Evolutionary conservation across 2,888 invertebrate genomes (phyloP), one percentile per base, ranked within the genome.

Genomic region (Cephus sareptanus): DNA sequence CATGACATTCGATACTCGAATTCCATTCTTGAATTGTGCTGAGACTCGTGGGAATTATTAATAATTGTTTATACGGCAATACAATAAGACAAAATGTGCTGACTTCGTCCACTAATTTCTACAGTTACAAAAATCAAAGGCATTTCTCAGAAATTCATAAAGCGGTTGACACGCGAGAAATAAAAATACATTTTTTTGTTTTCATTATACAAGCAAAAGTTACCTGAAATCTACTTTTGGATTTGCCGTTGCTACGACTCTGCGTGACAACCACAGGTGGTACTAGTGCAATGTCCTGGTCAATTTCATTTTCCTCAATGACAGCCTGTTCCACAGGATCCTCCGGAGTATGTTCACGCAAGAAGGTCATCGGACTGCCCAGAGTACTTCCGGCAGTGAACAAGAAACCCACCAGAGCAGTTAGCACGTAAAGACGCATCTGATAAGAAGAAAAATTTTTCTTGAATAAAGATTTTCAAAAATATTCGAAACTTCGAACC

Each of bases 301-400:
- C 79, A 34, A 79, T 76, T 37, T 76, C 76, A 76, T 79, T 79
- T 37, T 74, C 73, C 74, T 79, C 79, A 70, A 79, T 79, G 34
- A 76, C 69, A 69, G 76, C 73, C 69, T 76, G 76, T 70, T 79
- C 79, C 34, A 73, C 79, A 70, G 69, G 68, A 34, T 76, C 78
- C 34, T 78, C 76, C 73, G 70, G 76, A 31, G 69, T 69, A 33
- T 70, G 73, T 23, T 77, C 76, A 31, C 76, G 73, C 74, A 79
- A 33, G 70, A 78, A 78, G 33, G 78, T 75, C 75, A 78, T 75
- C 33, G 78, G 78, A 33, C 68, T 76, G 30, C 78, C 78, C 9
- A 56, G 9, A 9, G 56, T 9, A 56, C 23, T 56, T 56, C 56
- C 56, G 56, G 33, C 71, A n/a, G 31, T 23, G 13, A 71, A 30